A percentile compares a stretch with the other conserved stretches of the same genome.
These are phyloP conservation scores for Oreohelix idahoensis DNA, from an alignment of 1,140 invertebrate species.

Conservation along the genomic window DNA sequence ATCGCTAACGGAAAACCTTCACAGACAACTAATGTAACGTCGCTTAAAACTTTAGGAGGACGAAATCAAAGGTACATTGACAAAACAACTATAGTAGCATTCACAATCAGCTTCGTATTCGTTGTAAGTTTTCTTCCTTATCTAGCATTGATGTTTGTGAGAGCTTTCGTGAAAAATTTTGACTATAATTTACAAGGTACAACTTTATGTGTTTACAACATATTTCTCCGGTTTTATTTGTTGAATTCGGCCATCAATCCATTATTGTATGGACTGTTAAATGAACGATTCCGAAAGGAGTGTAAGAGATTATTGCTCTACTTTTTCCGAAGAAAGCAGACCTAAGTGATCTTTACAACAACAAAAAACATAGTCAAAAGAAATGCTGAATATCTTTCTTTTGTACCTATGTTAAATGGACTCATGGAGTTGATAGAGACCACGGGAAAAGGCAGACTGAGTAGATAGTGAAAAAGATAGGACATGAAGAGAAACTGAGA, in stretches of 20 bases:
- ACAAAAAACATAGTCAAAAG: too few relatives aligned
- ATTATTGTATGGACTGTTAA: slow-evolving; percentile 43
- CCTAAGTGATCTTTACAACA: too few relatives aligned
- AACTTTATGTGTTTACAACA: slow-evolving; percentile 36
- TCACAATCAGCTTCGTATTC: slow-evolving; percentile 47
- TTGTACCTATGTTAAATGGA: too few relatives aligned
- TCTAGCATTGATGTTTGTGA: slow-evolving; percentile 41
- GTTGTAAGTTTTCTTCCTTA: slow-evolving; percentile 51
- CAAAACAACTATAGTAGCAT: slow-evolving; percentile 49
- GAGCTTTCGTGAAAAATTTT: slow-evolving; percentile 35
- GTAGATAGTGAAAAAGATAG: too few relatives aligned
- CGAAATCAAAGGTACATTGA: neutral
- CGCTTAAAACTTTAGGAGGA: neutral
- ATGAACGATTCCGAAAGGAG: slow-evolving; percentile 36
- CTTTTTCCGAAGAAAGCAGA: neutral
- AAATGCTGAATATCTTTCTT: too few relatives aligned
- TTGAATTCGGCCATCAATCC: slow-evolving; percentile 45
- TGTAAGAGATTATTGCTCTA: slow-evolving; percentile 4
- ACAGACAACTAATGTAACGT: neutral
- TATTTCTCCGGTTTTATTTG: slow-evolving; percentile 45
- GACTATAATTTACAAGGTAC: slow-evolving; percentile 38
- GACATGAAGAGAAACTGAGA: too few relatives aligned
- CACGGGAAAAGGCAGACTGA: too few relatives aligned
- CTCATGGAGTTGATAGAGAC: too few relatives aligned
- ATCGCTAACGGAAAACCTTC: neutral